These are phyloP conservation scores for Drosophila lacicola DNA, from an alignment of 2,888 invertebrate genomes.

Conservation along the genomic window DNA sequence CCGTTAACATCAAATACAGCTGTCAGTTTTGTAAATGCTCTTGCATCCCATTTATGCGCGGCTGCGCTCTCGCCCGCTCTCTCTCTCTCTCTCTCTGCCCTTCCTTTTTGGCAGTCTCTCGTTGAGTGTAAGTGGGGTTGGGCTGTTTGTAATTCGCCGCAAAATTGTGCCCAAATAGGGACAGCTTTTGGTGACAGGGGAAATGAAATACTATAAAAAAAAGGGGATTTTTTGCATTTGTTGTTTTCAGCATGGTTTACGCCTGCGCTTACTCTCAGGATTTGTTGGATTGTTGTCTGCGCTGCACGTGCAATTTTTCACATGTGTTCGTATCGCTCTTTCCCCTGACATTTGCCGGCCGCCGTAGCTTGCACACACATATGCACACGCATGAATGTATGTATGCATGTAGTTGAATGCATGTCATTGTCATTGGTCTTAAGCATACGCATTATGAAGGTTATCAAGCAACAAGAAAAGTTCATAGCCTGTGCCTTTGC, in stretches of 20 bases:
- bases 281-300: slow-evolving; percentile 16
- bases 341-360: slow-evolving; percentile 48
- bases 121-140: slow-evolving; percentile 14
- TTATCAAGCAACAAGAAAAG: slow-evolving; percentile 32
- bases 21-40: slow-evolving; percentile 46
- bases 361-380: slow-evolving; percentile 3
- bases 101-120: slow-evolving; percentile 5
- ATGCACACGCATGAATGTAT: neutral
- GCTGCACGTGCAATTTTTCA: slow-evolving; percentile 68
- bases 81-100: neutral
- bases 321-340: slow-evolving; percentile 54
- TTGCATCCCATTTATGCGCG: slow-evolving; percentile 17
- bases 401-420: slow-evolving; percentile 6
- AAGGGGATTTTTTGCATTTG: neutral
- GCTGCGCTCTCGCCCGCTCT: slow-evolving; percentile 8
- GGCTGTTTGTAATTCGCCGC: slow-evolving; percentile 61
- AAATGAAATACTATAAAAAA: slow-evolving; percentile 25
- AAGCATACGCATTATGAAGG: slow-evolving; percentile 40
- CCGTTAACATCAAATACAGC: slow-evolving; percentile 58
- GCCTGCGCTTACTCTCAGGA: slow-evolving; percentile 46
- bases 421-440: slow-evolving; percentile 44
- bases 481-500: slow-evolving; percentile 13
- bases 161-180: slow-evolving; percentile 59
- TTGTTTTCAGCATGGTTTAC: slow-evolving; percentile 12
- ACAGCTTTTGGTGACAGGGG: slow-evolving; percentile 42